Evolutionary conservation across 2,113 vertebrate species (phyloP).

Genomic region (Tachysurus fulvidraco): DNA sequence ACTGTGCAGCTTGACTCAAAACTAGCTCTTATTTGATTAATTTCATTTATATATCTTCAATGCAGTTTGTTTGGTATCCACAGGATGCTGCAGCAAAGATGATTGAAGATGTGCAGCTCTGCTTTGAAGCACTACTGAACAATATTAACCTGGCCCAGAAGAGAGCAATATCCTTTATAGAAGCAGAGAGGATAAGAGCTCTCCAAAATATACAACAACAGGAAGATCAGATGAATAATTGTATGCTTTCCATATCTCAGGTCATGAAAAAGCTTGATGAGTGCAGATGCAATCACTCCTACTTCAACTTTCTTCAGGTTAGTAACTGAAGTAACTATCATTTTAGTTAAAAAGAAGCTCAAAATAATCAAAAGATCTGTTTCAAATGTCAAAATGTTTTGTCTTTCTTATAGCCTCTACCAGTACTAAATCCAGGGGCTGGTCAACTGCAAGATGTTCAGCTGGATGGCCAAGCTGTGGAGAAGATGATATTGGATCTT

Average conservation of each 20-base stretch:
- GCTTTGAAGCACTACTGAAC: constrained; percentile 7
- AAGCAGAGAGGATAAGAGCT: neutral
- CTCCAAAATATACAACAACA: constrained; percentile 13
- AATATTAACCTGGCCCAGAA: constrained; percentile 7
- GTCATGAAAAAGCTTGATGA: neutral
- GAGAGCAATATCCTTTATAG: constrained; percentile 29
- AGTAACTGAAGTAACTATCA: neutral
- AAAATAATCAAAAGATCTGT: neutral
- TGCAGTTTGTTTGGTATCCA: neutral
- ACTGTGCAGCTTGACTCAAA: neutral
- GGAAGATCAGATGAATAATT: neutral
- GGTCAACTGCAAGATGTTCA: constrained; percentile 23
- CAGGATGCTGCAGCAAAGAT: constrained; percentile 23
- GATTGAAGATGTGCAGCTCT: constrained; percentile 17
- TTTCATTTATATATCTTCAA: neutral
- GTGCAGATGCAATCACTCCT: neutral
- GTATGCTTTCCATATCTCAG: neutral
- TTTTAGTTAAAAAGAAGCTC: neutral
- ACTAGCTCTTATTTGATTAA: neutral
- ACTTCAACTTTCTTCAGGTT: constrained; percentile 34
- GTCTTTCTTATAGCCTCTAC: neutral
- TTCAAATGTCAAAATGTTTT: no score
- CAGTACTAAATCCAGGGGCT: constrained; percentile 9
- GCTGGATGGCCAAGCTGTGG: constrained; percentile 22
- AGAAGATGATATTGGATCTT: constrained; percentile 30